These are phyloP conservation scores for Ptiloglossa arizonensis DNA, from an alignment of 1,140 invertebrate species.

Conservation along the genomic window DNA sequence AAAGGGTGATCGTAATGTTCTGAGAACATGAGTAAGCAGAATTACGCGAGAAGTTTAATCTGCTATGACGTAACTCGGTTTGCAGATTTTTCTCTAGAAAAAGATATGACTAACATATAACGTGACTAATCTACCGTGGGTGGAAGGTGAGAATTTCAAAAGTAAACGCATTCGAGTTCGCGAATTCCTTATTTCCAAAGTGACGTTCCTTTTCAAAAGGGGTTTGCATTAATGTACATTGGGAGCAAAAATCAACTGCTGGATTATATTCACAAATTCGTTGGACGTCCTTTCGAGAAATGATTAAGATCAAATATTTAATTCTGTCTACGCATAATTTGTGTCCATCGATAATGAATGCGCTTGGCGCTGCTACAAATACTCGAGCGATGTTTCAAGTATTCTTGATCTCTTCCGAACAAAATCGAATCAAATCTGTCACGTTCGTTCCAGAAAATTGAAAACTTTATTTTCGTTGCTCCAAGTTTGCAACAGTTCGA, in stretches of 20 bases:
- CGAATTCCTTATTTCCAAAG: conserved; percentile 25
- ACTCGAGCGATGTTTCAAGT: too few species aligned
- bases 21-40: conserved; percentile 10
- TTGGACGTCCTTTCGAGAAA: background rate
- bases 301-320: too few species aligned
- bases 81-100: conserved; percentile 10
- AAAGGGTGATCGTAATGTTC: conserved; percentile 11
- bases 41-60: conserved; percentile 27
- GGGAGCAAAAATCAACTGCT: background rate
- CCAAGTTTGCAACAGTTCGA: too few species aligned
- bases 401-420: too few species aligned
- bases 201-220: background rate
- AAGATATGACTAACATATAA: conserved; percentile 32
- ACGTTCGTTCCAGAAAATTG: too few species aligned
- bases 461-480: too few species aligned
- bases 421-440: too few species aligned
- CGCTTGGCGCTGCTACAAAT: too few species aligned
- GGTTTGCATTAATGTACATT: background rate
- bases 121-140: conserved; percentile 43
- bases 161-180: conserved; percentile 24
- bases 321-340: too few species aligned
- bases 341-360: too few species aligned
- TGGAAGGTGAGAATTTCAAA: conserved; percentile 28
- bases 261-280: background rate
- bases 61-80: conserved; percentile 19